Evolutionary conservation across 2,888 invertebrate species (phyloP).

Genomic region (Proisotoma minuta): DNA sequence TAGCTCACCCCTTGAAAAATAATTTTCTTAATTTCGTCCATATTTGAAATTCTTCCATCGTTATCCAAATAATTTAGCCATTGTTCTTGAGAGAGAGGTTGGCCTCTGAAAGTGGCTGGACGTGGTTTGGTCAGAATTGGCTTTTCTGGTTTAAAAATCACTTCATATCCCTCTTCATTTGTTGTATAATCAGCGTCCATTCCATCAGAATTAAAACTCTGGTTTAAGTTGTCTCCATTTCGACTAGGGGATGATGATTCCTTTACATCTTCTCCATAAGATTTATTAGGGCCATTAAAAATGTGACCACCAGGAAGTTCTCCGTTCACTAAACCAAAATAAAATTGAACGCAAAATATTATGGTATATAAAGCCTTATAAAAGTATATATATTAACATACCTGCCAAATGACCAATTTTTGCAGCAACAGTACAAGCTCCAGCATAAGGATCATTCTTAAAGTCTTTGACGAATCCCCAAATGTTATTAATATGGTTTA

Average conservation of each 20-base stretch:
- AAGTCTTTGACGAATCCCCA: conserved; percentile 41
- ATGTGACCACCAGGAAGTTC: conserved; percentile 20
- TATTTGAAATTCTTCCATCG: conserved; percentile 74
- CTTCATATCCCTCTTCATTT: conserved; percentile 68
- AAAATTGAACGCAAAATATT: not conserved
- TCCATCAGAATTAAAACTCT: conserved; percentile 46
- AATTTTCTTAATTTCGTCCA: conserved; percentile 71
- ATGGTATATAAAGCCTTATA: not conserved
- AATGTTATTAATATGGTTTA: conserved; percentile 34
- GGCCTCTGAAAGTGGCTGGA: conserved; percentile 64
- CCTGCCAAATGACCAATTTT: conserved; percentile 43
- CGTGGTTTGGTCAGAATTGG: conserved; percentile 62
- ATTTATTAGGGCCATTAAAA: not conserved
- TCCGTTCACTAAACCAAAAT: conserved; percentile 26
- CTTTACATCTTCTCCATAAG: not conserved
- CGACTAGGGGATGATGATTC: conserved; percentile 18
- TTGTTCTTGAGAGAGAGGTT: conserved; percentile 67
- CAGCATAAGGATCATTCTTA: conserved; percentile 42
- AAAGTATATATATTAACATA: conserved; percentile 18
- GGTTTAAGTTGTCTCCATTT: conserved; percentile 21
- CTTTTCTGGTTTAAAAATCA: conserved; percentile 57
- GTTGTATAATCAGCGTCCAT: conserved; percentile 50
- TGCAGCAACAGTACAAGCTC: conserved; percentile 37
- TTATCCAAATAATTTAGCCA: conserved; percentile 77
- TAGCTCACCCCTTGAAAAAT: conserved; percentile 82